Base-by-base conservation (phyloP, 1,140 invertebrate species). In the Pseudomyrmex concolor region DNA sequence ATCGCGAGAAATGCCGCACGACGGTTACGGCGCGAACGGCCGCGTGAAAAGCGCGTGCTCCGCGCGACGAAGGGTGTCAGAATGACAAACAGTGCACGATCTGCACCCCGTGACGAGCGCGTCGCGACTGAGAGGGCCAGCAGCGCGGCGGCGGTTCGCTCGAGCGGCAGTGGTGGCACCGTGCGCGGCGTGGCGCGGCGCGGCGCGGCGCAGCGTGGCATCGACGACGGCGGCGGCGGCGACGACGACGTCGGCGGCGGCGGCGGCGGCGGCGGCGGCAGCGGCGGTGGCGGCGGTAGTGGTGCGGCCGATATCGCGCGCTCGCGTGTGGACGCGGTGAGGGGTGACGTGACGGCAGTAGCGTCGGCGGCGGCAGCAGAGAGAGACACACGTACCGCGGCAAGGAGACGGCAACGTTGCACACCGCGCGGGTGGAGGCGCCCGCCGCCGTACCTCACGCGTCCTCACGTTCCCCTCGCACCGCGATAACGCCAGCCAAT, bases 21-120 rank as follows among this genome's bases (percentile, higher is more conserved):
- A 59, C 76, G 57, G 34, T 34, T 50, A 60, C 54, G 76, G 54
- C 77, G 48, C 78, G 78, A 62, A 25, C 43, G 59, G 64, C 81
- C 72, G 48, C 81, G 78, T 57, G 70, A 60, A 54, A 51, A 22
- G 63, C 80, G 85, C 83, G 76, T 82, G 83, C 50, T 78, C 85
- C 86, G 86, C 85, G 85, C 80, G 82, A 17, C 70, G 62, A 17
- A 80, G 60, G 86, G 63, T 67, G 84, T 88, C 77, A 67, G 85
- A 76, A 74, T 87, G 84, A 85, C 86, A 45, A 86, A 83, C 84
- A 82, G 82, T 88, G 86, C 86, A 92, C 92, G 92, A 92, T 87
- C 87, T 92, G 87, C 91, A 93, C 93, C 93, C 93, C 91, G 93
- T 93, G 94, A 93, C 91, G 93, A 93, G 92, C 93, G 94, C 94